Base-by-base conservation (phyloP, 2,888 invertebrate species). In the Oscheius onirici region DNA sequence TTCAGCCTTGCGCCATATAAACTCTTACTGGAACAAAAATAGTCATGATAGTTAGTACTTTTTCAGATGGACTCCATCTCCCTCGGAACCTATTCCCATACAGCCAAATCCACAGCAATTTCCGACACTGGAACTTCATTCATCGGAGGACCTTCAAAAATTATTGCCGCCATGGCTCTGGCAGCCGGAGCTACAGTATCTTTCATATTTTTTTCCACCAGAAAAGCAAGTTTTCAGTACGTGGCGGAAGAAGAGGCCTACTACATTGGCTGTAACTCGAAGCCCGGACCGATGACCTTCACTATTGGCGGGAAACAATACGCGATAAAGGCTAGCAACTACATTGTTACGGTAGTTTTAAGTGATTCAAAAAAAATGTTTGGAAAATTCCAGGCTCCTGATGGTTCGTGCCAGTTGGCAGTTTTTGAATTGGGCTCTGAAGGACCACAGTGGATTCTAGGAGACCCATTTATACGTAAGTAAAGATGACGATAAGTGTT, bases 91-190 rank as follows among this genome's bases (percentile, higher is more conserved):
- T 49, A 49, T 11, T 10, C 13, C 2, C n/a, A 49, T 26, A 26
- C 28, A 26, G 3, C 10, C 6, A 44, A 26, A 28, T 10, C 17
- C n/a, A 26, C 63, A 13, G 79, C 78, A 28, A 81, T 81, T 69
- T 81, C 81, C 55, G 81, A 79, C 65, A 81, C 81, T 11, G 79
- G 81, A 3, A 79, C 81, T 10, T 78, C 79, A 0, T 67, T 81
- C 55, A 76, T 81, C 69, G 78, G 76, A 60, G 80, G 72, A 51
- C 79, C 79, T 60, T 63, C 71, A 24, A 69, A 74, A 41, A 60
- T 73, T 54, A 72, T 72, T 22, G 10, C 55, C 13, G 71, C 51
- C 17, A 52, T 79, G n/a, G 79, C 76, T 15, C 22, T 46, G 1
- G 76, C 79, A 10, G 73, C 73, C 17, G 79, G 79, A 52, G 79